Conservation (phyloP, 2,797 vertebrate species). For the Balearica regulorum region DNA sequence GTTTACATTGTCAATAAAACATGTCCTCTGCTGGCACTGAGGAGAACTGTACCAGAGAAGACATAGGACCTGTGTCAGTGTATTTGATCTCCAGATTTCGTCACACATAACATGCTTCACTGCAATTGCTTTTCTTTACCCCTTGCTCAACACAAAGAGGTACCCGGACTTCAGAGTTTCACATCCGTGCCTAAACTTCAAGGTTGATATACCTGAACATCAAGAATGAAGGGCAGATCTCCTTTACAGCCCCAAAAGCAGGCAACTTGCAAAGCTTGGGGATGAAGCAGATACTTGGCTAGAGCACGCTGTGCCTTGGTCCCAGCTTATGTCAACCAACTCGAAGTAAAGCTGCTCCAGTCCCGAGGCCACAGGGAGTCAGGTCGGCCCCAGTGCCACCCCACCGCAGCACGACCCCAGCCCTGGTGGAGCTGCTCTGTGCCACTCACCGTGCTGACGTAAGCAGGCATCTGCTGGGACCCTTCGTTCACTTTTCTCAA, state of each 20-base stretch:
- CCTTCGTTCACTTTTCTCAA: constrained; percentile 4
- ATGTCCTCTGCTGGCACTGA: not conserved
- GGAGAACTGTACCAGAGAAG: not conserved
- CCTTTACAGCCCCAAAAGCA: not conserved
- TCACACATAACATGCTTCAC: not conserved
- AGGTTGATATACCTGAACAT: not conserved
- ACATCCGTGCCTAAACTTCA: not conserved
- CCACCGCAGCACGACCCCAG: not conserved
- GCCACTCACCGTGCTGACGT: not conserved
- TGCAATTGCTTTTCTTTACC: not conserved
- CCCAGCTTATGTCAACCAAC: not conserved
- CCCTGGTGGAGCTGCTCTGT: fast-evolving
- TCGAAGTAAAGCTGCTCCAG: not conserved
- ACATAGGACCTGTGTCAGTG: not conserved
- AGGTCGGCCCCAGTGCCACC: not conserved
- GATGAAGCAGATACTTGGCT: not conserved
- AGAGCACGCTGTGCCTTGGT: not conserved
- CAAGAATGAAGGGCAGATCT: not conserved
- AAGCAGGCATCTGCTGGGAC: not conserved
- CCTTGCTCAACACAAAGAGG: not conserved
- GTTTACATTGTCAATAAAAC: not conserved
- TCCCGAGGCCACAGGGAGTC: not conserved
- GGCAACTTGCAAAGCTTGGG: not conserved
- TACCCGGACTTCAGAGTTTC: not conserved
- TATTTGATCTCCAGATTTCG: not conserved